phyloP scores from a whole-genome alignment of 2,888 invertebrate species.

The Orthosia incerta region DNA sequence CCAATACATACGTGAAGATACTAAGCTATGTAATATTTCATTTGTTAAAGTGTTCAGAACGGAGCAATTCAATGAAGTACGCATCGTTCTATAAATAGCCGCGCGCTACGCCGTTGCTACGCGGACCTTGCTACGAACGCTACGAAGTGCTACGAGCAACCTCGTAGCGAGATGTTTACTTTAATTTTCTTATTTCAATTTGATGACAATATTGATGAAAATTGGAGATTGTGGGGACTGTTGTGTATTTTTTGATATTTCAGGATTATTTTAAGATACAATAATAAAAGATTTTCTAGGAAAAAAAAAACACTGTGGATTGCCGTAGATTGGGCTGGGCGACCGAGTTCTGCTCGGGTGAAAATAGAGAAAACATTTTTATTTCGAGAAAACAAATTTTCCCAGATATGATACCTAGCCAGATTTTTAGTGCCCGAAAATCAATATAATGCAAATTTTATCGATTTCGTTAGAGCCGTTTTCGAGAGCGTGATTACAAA shows the following conservation, averaged over 20 bases:
- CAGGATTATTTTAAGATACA: too few species aligned
- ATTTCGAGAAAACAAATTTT: too few species aligned
- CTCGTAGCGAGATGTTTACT: slow-evolving; percentile 28
- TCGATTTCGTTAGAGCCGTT: too few species aligned
- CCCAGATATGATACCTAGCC: too few species aligned
- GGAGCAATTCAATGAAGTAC: slow-evolving; percentile 32
- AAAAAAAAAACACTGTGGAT: background rate
- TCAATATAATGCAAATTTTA: too few species aligned
- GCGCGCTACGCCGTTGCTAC: slow-evolving; percentile 57
- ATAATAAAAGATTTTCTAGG: too few species aligned
- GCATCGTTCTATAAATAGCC: slow-evolving; percentile 43
- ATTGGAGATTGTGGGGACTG: background rate
- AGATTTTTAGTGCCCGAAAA: too few species aligned
- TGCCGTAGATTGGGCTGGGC: too few species aligned
- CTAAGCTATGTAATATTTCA: slow-evolving; percentile 7
- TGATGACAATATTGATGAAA: background rate
- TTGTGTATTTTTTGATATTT: background rate
- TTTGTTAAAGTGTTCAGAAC: slow-evolving; percentile 23
- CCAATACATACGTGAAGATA: slow-evolving; percentile 4
- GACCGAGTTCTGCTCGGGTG: background rate
- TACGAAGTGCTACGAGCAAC: slow-evolving; percentile 48
- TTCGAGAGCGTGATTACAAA: too few species aligned
- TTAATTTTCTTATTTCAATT: background rate
- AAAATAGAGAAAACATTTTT: background rate
- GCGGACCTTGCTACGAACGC: slow-evolving; percentile 60